Conservation (phyloP, 1,140 invertebrate species). For the Artemia franciscana region DNA sequence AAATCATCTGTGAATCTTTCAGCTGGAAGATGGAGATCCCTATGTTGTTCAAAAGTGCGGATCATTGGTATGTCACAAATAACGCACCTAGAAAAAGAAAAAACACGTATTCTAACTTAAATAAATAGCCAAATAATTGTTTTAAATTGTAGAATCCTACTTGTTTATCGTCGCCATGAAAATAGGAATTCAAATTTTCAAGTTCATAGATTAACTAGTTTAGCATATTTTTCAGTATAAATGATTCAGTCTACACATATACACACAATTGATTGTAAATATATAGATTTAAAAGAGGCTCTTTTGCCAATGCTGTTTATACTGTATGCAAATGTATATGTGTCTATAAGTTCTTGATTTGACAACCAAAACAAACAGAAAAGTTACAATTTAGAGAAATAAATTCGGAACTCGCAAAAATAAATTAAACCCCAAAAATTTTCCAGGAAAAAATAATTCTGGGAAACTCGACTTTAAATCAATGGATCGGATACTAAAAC, state of each 20-base stretch:
- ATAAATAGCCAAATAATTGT: neutral
- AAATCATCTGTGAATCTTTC: neutral
- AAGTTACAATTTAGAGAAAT: too few species aligned
- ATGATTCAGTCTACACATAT: neutral
- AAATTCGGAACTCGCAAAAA: too few species aligned
- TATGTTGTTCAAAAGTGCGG: neutral
- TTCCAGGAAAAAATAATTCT: too few species aligned
- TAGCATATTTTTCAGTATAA: neutral
- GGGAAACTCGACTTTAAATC: too few species aligned
- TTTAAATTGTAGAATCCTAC: neutral
- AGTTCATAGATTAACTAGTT: neutral
- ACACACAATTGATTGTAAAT: neutral
- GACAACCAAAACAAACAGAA: too few species aligned
- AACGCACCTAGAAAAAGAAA: neutral
- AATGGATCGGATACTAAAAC: too few species aligned
- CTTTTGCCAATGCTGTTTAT: too few species aligned
- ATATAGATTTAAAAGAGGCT: too few species aligned
- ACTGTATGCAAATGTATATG: too few species aligned
- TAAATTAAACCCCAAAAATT: too few species aligned
- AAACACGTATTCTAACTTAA: neutral
- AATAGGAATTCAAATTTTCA: neutral
- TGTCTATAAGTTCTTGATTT: too few species aligned
- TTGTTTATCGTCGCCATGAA: neutral
- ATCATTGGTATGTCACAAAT: neutral
- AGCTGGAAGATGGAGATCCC: neutral